These are phyloP conservation scores for Callipepla californica DNA, from an alignment of 2,113 vertebrate genomes.

Conservation along the genomic window DNA sequence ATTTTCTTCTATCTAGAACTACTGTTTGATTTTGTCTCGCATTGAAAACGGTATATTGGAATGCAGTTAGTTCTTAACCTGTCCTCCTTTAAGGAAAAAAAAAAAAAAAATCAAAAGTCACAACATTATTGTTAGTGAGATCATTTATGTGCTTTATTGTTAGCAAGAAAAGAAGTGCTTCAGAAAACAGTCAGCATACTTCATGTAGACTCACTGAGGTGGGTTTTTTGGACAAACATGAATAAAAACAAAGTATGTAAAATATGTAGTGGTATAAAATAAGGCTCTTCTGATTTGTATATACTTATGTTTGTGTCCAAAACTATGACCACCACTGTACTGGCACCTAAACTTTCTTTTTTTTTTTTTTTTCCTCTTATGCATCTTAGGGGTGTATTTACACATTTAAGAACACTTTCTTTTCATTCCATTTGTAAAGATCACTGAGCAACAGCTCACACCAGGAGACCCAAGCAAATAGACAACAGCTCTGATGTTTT, in stretches of 20 bases:
- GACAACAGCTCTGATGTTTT: background rate
- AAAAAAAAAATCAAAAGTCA: background rate
- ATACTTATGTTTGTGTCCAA: background rate
- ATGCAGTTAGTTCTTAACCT: background rate
- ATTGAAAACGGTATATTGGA: background rate
- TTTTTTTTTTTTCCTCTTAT: no score
- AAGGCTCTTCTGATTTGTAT: background rate
- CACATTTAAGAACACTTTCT: background rate
- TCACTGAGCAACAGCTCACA: background rate
- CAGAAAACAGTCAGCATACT: background rate
- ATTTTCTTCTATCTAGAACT: background rate
- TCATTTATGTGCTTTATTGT: background rate
- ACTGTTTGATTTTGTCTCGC: background rate
- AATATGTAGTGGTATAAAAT: background rate
- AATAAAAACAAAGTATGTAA: background rate
- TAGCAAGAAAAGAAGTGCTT: background rate
- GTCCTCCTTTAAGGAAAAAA: background rate
- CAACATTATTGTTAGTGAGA: background rate
- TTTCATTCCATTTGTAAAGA: background rate
- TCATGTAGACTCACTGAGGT: background rate
- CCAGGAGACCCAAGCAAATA: background rate
- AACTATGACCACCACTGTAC: fast-evolving
- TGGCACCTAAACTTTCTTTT: background rate
- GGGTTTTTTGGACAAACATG: background rate
- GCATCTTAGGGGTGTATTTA: background rate